Evolutionary conservation across 92 coral and sea anemone genomes (phyloP), one percentile per base, ranked within the genome.

Genomic region (Epizoanthus ramosus): DNA sequence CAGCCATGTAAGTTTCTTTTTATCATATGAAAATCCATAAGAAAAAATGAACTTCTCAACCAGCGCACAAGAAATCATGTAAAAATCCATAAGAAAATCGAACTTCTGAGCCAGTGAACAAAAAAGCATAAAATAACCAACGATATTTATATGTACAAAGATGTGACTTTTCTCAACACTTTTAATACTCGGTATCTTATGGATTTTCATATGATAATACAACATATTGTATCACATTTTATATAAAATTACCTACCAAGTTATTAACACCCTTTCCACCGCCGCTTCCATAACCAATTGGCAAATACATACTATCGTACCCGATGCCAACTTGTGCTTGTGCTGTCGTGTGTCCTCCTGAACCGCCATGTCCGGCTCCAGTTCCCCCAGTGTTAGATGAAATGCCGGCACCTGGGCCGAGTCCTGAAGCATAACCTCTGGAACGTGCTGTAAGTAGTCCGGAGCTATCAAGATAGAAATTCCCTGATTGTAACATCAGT

Each of bases 301-400:
- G 93, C 22, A 59, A 57, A 56, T 85, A 71, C 57, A 90, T 84
- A 9, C 75, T 81, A n/a, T 86, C 93, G 57, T 90, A 90, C 16
- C 88, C 88, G 52, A 54, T 71, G 2, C 93, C 93, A 28, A 90
- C 89, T 17, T 70, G 72, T 22, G 16, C 37, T 63, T 87, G 93
- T 6, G 73, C 45, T 3, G 52, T 33, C 45, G 88, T 90, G 50
- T 83, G 83, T 23, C 93, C 93, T 4, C 93, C 93, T 31, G 93
- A 86, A 41, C 93, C 93, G 16, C 93, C 93, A 57, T 90, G 93
- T 13, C 93, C 93, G 7, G 90, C 93, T 76, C 93, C 93, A 65
- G 93, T 83, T 25, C 88, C 93, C 74, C 93, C 89, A 39, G 64
- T 45, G 23, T 65, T 33, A 5, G 88, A 84, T 52, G 89, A 53